Evolutionary conservation across 2,113 vertebrate species (phyloP), one percentile per base, ranked within the genome.

Genomic region (Gallinago media): DNA sequence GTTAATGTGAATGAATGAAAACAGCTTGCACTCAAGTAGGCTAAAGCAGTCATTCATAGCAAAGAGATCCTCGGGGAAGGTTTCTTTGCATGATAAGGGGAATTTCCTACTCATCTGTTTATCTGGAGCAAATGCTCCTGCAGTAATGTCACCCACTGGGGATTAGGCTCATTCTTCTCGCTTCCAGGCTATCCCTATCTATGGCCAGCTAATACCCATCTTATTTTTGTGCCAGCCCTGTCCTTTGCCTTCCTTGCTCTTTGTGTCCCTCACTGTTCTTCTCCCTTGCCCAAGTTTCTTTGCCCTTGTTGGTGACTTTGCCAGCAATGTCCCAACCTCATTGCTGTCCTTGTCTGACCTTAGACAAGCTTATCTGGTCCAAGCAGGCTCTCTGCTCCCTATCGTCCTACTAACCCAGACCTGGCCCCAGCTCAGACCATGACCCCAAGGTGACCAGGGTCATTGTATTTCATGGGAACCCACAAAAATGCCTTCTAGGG

Each of bases 71-170:
- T 84, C 20, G 6, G 94, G 83, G 92, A 94, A 59, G 34, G 79
- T 49, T 90, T 94, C 47, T 92, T 76, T 83, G 49, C 79, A 71
- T 44, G 92, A 55, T 80, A 77, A 94, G 52, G 38, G 68, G 79
- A 92, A 92, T 92, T 92, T 94, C 92, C 83, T 88, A 49, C 83
- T 92, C 59, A 19, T 97, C 72, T 74, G 1, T 92, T 92, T 84
- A 92, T 86, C 78, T 88, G 76, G 47, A 77, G 42, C 32, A 79
- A 94, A 63, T 34, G 42, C n/a, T 87, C 50, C 15, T 17, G 62
- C 56, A 66, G 46, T 84, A 86, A 31, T 63, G 75, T 86, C 72
- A 92, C 79, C 78, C 79, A 34, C 32, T 3, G 7, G 68, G 88
- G 68, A 88, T 74, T 66, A 77, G 67, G 63, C 42, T 88, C 36